Evolutionary conservation across 2,113 vertebrate genomes (phyloP), one percentile per base, ranked within the genome.

Genomic region (Pogonocichla stellata): DNA sequence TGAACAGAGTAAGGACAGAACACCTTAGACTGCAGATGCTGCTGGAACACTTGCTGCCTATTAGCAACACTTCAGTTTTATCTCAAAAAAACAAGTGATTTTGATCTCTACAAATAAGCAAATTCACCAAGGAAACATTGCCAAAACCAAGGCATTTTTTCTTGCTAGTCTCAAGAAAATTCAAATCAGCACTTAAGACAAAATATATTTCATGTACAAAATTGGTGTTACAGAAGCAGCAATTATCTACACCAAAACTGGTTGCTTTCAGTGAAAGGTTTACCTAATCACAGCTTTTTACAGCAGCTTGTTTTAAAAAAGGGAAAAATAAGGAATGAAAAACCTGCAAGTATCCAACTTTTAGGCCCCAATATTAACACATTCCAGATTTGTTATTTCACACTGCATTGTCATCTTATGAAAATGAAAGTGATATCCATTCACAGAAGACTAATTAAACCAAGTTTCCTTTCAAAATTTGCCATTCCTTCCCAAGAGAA

Each of bases 401-500:
- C 60, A 54, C 67, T n/a, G 43, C 31, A 85, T 70, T 81, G 83
- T 56, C 91, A 56, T 36, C 85, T 62, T 3, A 54, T 5, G 66
- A 82, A 66, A 90, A 74, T 72, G 80, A 89, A 91, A 81, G 42
- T 36, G 28, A 91, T 38, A 54, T 8, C 69, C 64, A 79, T 77
- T 73, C 84, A 93, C 42, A 94, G 83, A 64, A 84, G 67, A 53
- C 65, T 89, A 86, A 96, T 89, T 93, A 92, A 81, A 86, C 29
- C 85, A 66, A 88, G 79, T 69, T 66, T 53, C 48, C 85, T 88
- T 92, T 53, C 89, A 62, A 77, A 98, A 97, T 96, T 85, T 95
- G 82, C 96, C 86, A 88, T 95, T 95, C 88, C 95, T 94, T 96
- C 97, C 96, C 96, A 95, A 74, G 54, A 97, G 96, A 80, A 95